Conservation (phyloP, 2,113 vertebrate genomes). For the Patagioenas fasciata region DNA sequence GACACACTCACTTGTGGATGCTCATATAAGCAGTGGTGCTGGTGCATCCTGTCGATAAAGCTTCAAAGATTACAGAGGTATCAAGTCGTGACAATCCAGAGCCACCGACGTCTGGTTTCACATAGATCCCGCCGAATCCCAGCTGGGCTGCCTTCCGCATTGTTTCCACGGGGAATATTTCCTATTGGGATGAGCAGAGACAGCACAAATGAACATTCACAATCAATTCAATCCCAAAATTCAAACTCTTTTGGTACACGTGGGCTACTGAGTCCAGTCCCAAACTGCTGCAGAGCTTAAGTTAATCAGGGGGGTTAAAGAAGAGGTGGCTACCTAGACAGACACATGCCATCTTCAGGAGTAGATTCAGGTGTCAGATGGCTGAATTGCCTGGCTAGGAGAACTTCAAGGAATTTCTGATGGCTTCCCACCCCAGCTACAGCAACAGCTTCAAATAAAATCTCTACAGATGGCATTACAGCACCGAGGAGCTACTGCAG, state of each 20-base stretch:
- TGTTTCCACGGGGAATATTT: conserved; percentile 89
- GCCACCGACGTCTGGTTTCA: conserved; percentile 89
- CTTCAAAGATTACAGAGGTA: conserved; percentile 93
- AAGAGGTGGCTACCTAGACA: neutral
- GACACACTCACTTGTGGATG: conserved; percentile 91
- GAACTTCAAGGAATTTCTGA: neutral
- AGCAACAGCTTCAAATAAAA: neutral
- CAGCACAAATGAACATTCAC: neutral
- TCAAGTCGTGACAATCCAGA: conserved; percentile 94
- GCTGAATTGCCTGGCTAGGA: neutral
- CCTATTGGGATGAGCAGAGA: conserved; percentile 68
- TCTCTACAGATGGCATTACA: neutral
- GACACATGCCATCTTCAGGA: neutral
- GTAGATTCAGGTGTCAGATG: neutral
- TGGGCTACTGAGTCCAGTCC: neutral
- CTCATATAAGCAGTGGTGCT: conserved; percentile 98
- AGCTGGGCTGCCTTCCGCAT: conserved; percentile 91
- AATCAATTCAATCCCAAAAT: neutral
- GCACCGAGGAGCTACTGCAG: neutral
- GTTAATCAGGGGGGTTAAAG: neutral
- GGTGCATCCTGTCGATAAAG: conserved; percentile 92
- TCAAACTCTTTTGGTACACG: neutral
- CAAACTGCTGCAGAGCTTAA: neutral
- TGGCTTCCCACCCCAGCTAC: neutral
- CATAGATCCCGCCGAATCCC: conserved; percentile 92